These are phyloP conservation scores for Hylyphantes graminicola DNA, from an alignment of 1,140 invertebrate genomes.

Conservation along the genomic window DNA sequence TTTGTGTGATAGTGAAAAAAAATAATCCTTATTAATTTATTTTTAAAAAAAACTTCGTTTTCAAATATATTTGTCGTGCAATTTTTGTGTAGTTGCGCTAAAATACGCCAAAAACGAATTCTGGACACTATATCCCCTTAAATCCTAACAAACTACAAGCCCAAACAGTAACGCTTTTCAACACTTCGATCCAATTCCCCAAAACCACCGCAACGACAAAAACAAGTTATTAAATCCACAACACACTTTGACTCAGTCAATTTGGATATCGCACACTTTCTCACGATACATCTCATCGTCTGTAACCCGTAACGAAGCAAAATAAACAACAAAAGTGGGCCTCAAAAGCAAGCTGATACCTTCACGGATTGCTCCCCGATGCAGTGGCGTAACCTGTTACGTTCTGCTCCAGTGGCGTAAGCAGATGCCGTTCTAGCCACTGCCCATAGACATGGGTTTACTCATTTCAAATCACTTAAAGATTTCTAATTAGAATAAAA, in stretches of 20 bases:
- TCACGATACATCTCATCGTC: conserved; percentile 5
- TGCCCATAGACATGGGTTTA: conserved; percentile 9
- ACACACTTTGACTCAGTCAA: neutral
- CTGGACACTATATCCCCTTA: no score
- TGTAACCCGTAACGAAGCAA: neutral
- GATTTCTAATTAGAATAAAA: no score
- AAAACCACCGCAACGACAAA: neutral
- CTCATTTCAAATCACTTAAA: neutral
- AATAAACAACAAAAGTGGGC: conserved; percentile 2
- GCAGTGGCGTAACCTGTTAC: conserved; percentile 37
- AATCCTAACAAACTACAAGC: no score
- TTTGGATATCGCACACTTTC: conserved; percentile 12
- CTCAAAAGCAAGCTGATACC: conserved; percentile 16
- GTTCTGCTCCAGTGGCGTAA: conserved; percentile 76
- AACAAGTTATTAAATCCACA: conserved; percentile 15
- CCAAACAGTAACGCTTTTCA: no score
- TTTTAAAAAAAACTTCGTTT: no score
- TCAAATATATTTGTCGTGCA: no score
- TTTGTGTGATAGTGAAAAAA: no score
- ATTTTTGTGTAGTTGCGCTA: no score
- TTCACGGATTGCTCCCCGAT: conserved; percentile 32
- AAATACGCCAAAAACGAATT: no score
- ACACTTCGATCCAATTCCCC: no score
- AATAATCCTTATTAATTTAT: no score
- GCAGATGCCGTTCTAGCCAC: conserved; percentile 88